phyloP scores from a whole-genome alignment of 2,888 invertebrate species.

The Incurvaria masculella region DNA sequence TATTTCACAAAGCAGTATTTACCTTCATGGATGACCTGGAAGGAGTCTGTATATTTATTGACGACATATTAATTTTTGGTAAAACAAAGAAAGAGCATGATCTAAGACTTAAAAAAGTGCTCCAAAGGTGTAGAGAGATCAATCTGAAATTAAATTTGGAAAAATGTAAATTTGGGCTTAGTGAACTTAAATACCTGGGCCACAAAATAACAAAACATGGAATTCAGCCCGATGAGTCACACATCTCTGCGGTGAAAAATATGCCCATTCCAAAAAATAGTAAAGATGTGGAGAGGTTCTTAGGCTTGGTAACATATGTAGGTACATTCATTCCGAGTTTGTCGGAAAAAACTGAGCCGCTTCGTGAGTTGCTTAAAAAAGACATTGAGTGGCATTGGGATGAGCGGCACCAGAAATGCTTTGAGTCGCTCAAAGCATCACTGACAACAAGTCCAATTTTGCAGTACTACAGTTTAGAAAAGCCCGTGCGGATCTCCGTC shows the following conservation, averaged over 20 bases:
- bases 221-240: constrained; percentile 12
- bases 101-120: too few species aligned
- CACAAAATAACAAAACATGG: not conserved
- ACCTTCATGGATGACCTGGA: constrained; percentile 15
- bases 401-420: not conserved
- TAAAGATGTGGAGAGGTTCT: too few species aligned
- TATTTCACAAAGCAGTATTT: constrained; percentile 17
- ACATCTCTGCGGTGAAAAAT: constrained; percentile 9
- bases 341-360: constrained; percentile 7
- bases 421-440: too few species aligned
- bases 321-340: constrained; percentile 13
- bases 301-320: constrained; percentile 14
- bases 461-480: too few species aligned
- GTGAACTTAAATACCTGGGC: constrained; percentile 9
- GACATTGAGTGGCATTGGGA: constrained; percentile 12
- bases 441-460: too few species aligned
- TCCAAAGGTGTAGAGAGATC: not conserved
- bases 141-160: constrained; percentile 9
- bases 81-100: constrained; percentile 6
- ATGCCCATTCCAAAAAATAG: too few species aligned
- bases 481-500: too few species aligned
- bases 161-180: constrained; percentile 8
- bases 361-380: constrained; percentile 12
- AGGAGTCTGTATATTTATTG: constrained; percentile 15
- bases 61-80: constrained; percentile 13